Base-by-base conservation (phyloP, 2,797 vertebrate genomes). In the Notolabrus celidotus region DNA sequence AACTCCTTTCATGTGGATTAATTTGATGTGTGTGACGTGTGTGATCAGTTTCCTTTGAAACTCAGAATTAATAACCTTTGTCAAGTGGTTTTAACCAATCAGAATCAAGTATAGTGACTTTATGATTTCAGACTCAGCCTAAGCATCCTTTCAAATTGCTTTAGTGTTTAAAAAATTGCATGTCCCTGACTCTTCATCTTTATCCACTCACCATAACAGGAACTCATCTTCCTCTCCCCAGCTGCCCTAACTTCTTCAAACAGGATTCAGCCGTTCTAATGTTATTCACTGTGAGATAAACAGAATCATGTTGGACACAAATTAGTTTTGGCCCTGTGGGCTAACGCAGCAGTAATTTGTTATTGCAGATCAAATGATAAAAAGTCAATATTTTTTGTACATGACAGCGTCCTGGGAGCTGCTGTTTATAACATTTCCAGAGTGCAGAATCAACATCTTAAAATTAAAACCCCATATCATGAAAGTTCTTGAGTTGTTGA, bases 361-460 rank as follows among this genome's bases (percentile, higher is more conserved):
- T 70, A 54, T 10, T 68, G 33, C 50, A 42, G 47, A 43, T 57
- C 56, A 79, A 80, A 69, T 67, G 45, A 81, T 45, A 33, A 11
- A 71, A 57, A 71, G 34, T 71, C 65, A 38, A 67, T 77, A 15
- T 54, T 20, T n/a, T 46, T 56, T 65, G 25, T 10, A 51, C 31
- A 29, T 47, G 52, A 31, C 38, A 43, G 41, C 49, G 46, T 74
- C 46, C 71, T 31, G 33, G 25, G 41, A 16, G 22, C 52, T 63
- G 52, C 51, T 52, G 50, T 76, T 72, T 38, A 47, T 36, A 54
- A 20, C n/a, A 5, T 51, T 60, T 69, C 52, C 19, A 66, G 50
- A 36, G 11, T 43, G 39, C 27, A 62, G 47, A 45, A 68, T 71
- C 71, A 63, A 73, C 47, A 67, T 51, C 14, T 65, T 53, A 47